A percentile compares a stretch with the other conserved stretches of the same genome.
phyloP scores from a whole-genome alignment of 2,888 invertebrate genomes.

The Scaptodrosophila latifasciaeformis region DNA sequence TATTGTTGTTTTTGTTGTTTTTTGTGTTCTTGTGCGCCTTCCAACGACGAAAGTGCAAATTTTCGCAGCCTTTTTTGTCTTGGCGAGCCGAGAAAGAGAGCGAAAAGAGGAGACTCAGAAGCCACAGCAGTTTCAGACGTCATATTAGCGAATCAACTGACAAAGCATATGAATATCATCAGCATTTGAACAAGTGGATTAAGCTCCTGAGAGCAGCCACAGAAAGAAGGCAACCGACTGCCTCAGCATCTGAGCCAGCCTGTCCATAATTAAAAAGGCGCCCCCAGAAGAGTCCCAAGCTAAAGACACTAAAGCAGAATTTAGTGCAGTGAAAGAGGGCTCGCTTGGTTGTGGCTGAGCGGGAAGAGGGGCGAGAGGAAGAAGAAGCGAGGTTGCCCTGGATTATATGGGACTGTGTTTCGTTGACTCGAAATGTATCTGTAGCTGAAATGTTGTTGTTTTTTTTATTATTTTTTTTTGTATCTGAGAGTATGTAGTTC shows the following conservation, averaged over 20 bases:
- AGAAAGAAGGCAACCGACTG: constrained; percentile 7
- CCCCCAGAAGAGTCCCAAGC: not conserved
- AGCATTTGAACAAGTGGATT: constrained; percentile 67
- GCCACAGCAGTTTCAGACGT: constrained; percentile 57
- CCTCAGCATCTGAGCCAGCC: not conserved
- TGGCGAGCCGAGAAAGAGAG: no score
- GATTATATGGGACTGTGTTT: not conserved
- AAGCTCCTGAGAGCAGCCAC: constrained; percentile 26
- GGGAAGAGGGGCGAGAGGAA: not conserved
- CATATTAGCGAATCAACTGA: constrained; percentile 69
- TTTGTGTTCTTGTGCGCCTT: constrained; percentile 19
- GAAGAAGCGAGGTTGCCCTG: not conserved
- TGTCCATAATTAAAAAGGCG: constrained; percentile 7
- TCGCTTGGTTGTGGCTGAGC: no score
- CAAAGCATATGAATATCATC: constrained; percentile 69
- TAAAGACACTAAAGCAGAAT: not conserved
- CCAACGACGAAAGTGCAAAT: constrained; percentile 61
- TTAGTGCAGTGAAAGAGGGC: not conserved
- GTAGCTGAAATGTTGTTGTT: no score
- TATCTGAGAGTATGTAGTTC: not conserved
- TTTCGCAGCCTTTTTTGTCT: constrained; percentile 65
- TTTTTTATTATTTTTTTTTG: not conserved
- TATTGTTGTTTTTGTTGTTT: no score
- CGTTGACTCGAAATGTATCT: not conserved
- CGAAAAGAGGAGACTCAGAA: not conserved